Conservation (phyloP, 2,888 invertebrate species). For the Brassicogethes aeneus region DNA sequence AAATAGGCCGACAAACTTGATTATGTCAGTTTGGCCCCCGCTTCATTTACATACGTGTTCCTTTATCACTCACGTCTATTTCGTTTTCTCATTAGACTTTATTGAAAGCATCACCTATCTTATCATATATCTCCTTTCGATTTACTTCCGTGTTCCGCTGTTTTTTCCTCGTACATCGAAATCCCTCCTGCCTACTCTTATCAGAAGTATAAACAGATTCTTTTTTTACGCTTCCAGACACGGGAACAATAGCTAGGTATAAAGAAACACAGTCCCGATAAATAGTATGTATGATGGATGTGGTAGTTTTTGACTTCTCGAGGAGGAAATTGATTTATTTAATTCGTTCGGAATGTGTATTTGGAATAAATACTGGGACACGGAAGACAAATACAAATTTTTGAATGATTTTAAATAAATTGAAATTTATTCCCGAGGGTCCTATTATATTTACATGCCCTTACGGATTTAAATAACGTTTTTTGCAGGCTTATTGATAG, state of each 20-base stretch:
- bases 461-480: not conserved
- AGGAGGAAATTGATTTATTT: too few species aligned
- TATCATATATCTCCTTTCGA: not conserved
- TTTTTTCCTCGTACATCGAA: not conserved
- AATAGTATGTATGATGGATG: too few species aligned
- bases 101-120: conserved; percentile 1
- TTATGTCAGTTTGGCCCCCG: not conserved
- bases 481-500: not conserved
- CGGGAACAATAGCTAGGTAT: too few species aligned
- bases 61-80: not conserved
- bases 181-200: not conserved
- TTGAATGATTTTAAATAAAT: too few species aligned
- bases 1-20: not conserved
- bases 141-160: not conserved
- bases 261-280: too few species aligned
- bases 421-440: not conserved
- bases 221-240: too few species aligned
- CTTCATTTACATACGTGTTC: not conserved
- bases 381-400: too few species aligned
- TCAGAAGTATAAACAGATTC: not conserved
- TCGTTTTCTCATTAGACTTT: not conserved
- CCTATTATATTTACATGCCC: not conserved
- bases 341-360: too few species aligned
- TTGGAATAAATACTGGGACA: too few species aligned
- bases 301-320: too few species aligned